These are phyloP conservation scores for Denticeps clupeoides DNA, from an alignment of 2,797 vertebrate genomes.

Conservation along the genomic window DNA sequence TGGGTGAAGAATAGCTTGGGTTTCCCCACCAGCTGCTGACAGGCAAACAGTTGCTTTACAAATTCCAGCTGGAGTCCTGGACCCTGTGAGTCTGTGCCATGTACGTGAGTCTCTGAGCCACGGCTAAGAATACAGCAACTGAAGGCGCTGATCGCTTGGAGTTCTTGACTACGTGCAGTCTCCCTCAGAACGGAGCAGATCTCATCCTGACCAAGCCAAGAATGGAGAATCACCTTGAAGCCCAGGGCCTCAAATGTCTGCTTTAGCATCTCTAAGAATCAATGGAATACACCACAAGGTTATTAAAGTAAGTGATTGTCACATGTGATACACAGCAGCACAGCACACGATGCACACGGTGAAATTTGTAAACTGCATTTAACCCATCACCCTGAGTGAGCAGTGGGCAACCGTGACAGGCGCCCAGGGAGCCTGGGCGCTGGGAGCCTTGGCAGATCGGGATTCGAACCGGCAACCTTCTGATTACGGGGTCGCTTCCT, in stretches of 20 bases:
- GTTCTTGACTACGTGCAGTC: constrained; percentile 36
- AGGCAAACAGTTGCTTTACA: constrained; percentile 60
- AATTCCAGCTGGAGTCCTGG: constrained; percentile 48
- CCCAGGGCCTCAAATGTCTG: constrained; percentile 60
- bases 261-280: constrained; percentile 40
- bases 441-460: too few species aligned
- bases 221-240: constrained; percentile 50
- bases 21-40: constrained; percentile 70
- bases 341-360: too few species aligned
- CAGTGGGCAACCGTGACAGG: too few species aligned
- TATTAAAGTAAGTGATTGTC: too few species aligned
- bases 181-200: constrained; percentile 36
- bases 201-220: constrained; percentile 32
- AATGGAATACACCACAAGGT: not conserved
- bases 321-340: too few species aligned
- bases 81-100: constrained; percentile 54
- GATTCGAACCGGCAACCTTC: too few species aligned
- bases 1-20: constrained; percentile 92
- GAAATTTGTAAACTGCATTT: too few species aligned
- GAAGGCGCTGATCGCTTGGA: constrained; percentile 54
- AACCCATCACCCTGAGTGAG: too few species aligned
- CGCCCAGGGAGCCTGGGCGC: too few species aligned
- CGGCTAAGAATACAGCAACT: constrained; percentile 77
- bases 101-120: constrained; percentile 46
- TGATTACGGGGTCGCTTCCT: too few species aligned